Conservation (phyloP, 2,797 vertebrate genomes). For the Silurus lanzhouensis region DNA sequence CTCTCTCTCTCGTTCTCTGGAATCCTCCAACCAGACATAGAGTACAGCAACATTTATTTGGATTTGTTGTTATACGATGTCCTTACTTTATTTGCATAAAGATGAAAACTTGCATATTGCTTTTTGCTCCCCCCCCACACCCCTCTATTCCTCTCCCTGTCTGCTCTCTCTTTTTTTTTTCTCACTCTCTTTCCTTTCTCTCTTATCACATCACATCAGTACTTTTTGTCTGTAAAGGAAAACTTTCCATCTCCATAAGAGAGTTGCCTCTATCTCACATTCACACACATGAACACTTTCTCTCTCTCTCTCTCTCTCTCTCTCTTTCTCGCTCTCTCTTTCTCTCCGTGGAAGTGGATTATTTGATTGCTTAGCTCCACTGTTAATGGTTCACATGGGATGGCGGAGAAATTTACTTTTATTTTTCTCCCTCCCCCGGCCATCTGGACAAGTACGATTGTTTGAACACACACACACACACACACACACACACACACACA, state of each 20-base stretch:
- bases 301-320: slow-evolving; percentile 18
- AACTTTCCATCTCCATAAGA: background rate
- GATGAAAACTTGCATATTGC: background rate
- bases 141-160: background rate
- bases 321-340: background rate
- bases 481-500: slow-evolving; percentile 17
- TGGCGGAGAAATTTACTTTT: slow-evolving; percentile 37
- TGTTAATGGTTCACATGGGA: slow-evolving; percentile 41
- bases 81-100: background rate
- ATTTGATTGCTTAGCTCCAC: slow-evolving; percentile 47
- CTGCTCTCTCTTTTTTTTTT: background rate
- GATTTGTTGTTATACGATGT: background rate
- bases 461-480: background rate
- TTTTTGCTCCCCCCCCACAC: background rate
- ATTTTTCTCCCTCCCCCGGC: slow-evolving; percentile 22
- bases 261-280: background rate
- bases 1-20: no score
- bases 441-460: slow-evolving; percentile 38
- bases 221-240: background rate
- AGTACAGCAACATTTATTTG: background rate
- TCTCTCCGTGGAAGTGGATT: slow-evolving; percentile 29
- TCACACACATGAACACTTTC: slow-evolving; percentile 21
- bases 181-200: background rate
- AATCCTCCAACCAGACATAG: background rate
- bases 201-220: background rate